Evolutionary conservation across 64 coral and sea anemone species (phyloP), one percentile per base, ranked within the genome.

Genomic region (Pocillopora damicornis): DNA sequence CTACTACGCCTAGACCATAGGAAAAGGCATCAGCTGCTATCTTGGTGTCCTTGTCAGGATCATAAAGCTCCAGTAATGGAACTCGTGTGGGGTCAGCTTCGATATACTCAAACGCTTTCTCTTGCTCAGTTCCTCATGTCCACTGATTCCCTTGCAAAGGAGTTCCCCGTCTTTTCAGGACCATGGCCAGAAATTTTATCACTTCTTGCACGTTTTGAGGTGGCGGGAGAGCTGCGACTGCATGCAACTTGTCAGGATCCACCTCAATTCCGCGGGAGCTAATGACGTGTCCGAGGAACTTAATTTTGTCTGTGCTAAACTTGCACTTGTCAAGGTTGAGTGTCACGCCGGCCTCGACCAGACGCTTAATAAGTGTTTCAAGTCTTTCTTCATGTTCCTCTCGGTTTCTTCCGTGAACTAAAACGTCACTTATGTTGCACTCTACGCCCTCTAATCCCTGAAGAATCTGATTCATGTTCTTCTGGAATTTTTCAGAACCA

Each of bases 401-500:
- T 59, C 57, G 76, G 59, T 26, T 89, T 23, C 14, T 14, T 17
- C 13, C 76, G 51, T 89, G 87, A 4, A 79, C 36, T 20, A 89
- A 76, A 0, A 89, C 60, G n/a, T 89, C 76, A 34, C 79, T 76
- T 58, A 79, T 89, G 25, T 75, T 79, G 64, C 76, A 89, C 56
- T 89, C 63, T 26, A 89, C 87, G 25, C 76, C 87, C 20, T 89
- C 76, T 9, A 58, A 9, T 15, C 87, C 87, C 16, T 89, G 60
- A 56, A 89, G 87, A 34, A 0, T 93, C 42, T 79, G 22, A 13
- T 25, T 57, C 37, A 74, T 81, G 76, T 14, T 60, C n/a, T 80
- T 82, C 30, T 90, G 89, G 45, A 90, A 90, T 20, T 64, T 75
- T 38, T 91, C 89, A 18, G 80, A 77, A 0, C 80, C 74, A 22